phyloP scores from a whole-genome alignment of 2,113 vertebrate genomes.

The Riparia riparia region DNA sequence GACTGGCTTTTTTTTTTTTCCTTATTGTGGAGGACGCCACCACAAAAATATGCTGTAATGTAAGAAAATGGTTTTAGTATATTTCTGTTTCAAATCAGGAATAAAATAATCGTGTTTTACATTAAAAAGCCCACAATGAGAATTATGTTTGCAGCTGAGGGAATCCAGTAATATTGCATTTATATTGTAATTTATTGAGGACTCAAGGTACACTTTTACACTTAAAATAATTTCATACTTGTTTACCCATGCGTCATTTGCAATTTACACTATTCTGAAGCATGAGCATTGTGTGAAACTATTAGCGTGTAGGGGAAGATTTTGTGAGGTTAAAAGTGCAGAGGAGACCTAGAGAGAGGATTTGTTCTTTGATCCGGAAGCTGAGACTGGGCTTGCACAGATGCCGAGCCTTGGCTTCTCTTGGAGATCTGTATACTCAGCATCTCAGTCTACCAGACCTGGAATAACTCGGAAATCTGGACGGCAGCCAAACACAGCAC shows the following conservation, averaged over 20 bases:
- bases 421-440: conserved; percentile 22
- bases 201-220: not conserved
- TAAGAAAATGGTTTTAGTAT: not conserved
- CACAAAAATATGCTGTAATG: not conserved
- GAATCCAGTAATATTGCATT: not conserved
- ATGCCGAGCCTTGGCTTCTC: not conserved
- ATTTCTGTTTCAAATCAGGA: not conserved
- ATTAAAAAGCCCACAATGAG: not conserved
- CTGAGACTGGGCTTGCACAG: not conserved
- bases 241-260: not conserved
- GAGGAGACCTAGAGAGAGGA: conserved; percentile 28
- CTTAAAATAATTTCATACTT: not conserved
- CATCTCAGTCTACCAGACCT: conserved; percentile 20
- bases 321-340: conserved; percentile 46
- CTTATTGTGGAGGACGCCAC: not conserved
- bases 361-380: conserved; percentile 48
- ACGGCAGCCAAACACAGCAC: conserved; percentile 2
- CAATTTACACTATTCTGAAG: not conserved
- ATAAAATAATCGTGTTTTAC: not conserved
- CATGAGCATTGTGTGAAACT: not conserved
- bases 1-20: not conserved
- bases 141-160: not conserved
- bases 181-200: not conserved
- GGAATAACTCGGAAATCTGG: conserved; percentile 26
- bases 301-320: not conserved